Evolutionary conservation across 2,113 vertebrate species (phyloP).

Genomic region (Ctenomys sociabilis): DNA sequence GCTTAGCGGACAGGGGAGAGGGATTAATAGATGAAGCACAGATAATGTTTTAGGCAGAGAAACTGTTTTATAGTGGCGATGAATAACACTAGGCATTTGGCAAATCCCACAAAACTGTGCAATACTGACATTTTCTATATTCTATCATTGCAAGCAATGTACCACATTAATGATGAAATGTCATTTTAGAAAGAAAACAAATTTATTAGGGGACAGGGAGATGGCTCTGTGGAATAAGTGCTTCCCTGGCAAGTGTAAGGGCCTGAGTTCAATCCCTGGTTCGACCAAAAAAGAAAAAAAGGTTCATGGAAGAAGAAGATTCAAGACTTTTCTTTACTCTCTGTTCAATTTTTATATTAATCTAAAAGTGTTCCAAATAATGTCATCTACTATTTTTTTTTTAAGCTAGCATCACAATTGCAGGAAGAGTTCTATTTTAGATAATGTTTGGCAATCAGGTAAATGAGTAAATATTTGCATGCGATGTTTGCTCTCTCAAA

Average conservation of each 20-base stretch:
- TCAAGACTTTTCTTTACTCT: neutral
- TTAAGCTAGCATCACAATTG: neutral
- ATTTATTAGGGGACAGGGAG: too few species aligned
- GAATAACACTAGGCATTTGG: neutral
- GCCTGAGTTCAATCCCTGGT: too few species aligned
- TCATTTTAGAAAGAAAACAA: neutral
- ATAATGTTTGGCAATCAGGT: neutral
- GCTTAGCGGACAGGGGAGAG: neutral
- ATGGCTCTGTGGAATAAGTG: too few species aligned
- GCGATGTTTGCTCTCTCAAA: neutral
- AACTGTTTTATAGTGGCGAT: neutral
- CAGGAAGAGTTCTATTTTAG: neutral
- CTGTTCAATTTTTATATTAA: neutral
- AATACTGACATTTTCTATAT: neutral
- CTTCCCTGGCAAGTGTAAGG: too few species aligned
- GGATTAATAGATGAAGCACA: neutral
- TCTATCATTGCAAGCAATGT: neutral
- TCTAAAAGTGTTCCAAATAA: neutral
- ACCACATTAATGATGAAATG: neutral
- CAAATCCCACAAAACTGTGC: neutral
- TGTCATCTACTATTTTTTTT: neutral
- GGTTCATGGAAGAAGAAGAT: neutral
- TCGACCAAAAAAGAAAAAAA: too few species aligned
- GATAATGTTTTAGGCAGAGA: neutral
- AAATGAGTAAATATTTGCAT: neutral